Conservation (phyloP, 2,797 vertebrate genomes). For the Pogoniulus pusillus region DNA sequence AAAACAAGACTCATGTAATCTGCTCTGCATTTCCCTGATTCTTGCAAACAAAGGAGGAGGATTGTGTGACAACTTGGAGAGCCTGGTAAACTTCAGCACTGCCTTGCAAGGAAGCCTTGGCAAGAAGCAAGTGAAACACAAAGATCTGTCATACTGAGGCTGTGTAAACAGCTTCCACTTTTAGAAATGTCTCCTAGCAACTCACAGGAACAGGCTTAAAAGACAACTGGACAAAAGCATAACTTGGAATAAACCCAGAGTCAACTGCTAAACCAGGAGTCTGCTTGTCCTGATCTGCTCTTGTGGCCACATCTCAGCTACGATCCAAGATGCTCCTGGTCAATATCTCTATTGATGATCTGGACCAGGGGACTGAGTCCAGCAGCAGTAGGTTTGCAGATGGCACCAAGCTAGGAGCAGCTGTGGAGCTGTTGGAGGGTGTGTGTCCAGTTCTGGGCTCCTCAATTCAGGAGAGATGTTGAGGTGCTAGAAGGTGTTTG, state of each 20-base stretch:
- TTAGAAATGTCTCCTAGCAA: conserved; percentile 69
- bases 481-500: too few relatives aligned
- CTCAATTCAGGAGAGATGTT: too few relatives aligned
- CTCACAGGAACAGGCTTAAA: conserved; percentile 1
- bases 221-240: conserved; percentile 46
- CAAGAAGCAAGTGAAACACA: conserved; percentile 28
- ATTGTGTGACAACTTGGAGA: not conserved
- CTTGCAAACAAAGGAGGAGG: conserved; percentile 30
- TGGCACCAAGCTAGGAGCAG: too few relatives aligned
- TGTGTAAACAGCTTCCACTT: conserved; percentile 48
- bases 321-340: too few relatives aligned
- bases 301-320: not conserved
- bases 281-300: not conserved
- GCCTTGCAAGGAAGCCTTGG: conserved; percentile 39
- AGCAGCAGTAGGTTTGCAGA: too few relatives aligned
- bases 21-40: not conserved
- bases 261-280: conserved; percentile 4
- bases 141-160: conserved; percentile 30
- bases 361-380: too few relatives aligned
- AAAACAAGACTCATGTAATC: conserved; percentile 17
- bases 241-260: conserved; percentile 37
- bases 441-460: too few relatives aligned
- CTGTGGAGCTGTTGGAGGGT: too few relatives aligned
- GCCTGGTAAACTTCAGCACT: conserved; percentile 24
- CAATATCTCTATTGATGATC: too few relatives aligned